Conservation (phyloP, 2,888 invertebrate species). For the Pycnomerus fuliginosus region DNA sequence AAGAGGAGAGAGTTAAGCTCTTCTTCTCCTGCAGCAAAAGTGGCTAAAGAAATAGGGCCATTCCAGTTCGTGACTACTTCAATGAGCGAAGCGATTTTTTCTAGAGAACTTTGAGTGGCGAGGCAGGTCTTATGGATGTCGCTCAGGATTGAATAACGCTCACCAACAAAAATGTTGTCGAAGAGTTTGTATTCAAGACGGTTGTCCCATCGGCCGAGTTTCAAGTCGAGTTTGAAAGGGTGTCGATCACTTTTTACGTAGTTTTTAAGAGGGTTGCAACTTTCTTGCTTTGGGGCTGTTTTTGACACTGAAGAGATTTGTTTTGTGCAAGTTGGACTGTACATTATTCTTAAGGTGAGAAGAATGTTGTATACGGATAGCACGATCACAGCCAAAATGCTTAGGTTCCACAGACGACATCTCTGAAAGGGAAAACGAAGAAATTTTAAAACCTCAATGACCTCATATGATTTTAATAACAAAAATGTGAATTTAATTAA, state of each 20-base stretch:
- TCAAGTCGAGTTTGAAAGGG: slow-evolving; percentile 60
- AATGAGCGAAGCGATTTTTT: slow-evolving; percentile 74
- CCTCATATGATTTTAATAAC: too few species aligned
- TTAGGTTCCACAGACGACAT: slow-evolving; percentile 70
- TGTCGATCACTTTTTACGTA: slow-evolving; percentile 39
- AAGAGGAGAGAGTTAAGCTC: slow-evolving; percentile 72
- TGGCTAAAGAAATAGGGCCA: slow-evolving; percentile 81
- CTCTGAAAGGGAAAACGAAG: slow-evolving; percentile 39
- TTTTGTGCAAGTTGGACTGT: slow-evolving; percentile 44
- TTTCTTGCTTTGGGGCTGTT: slow-evolving; percentile 26
- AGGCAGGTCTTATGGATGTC: slow-evolving; percentile 61
- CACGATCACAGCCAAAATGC: slow-evolving; percentile 63
- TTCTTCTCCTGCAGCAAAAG: slow-evolving; percentile 75
- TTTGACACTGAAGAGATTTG: slow-evolving; percentile 14
- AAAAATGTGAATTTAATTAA: too few species aligned
- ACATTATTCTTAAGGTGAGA: slow-evolving; percentile 60
- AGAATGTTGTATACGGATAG: slow-evolving; percentile 66
- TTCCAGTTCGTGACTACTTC: slow-evolving; percentile 79
- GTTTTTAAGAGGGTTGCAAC: slow-evolving; percentile 14
- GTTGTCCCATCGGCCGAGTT: slow-evolving; percentile 74
- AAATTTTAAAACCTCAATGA: too few species aligned
- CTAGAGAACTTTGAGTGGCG: slow-evolving; percentile 85
- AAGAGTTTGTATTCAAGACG: slow-evolving; percentile 69
- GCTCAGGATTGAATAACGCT: slow-evolving; percentile 62
- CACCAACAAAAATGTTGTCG: slow-evolving; percentile 72